A percentile compares a stretch with the other conserved stretches of the same genome.
Conservation (phyloP, 2,888 invertebrate species). For the Scaptomyza polygonia region DNA sequence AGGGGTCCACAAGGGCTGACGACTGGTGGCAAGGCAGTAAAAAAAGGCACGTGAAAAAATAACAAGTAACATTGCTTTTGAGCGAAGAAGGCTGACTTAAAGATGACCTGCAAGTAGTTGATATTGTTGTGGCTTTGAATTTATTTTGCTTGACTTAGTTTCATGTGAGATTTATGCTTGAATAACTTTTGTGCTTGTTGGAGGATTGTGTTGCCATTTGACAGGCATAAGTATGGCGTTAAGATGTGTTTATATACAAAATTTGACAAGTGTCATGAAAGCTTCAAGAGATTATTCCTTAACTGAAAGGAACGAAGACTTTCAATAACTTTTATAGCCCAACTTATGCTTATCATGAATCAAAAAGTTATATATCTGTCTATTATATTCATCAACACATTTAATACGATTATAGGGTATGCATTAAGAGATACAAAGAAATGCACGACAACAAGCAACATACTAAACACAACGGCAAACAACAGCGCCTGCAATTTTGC, state of each 20-base stretch:
- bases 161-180: not conserved
- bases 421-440: not conserved
- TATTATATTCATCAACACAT: too few species aligned
- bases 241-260: not conserved
- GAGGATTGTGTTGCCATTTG: not conserved
- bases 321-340: too few species aligned
- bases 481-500: conserved; percentile 62
- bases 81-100: not conserved
- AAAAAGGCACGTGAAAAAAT: conserved; percentile 35
- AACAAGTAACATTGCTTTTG: not conserved
- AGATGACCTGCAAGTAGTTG: not conserved
- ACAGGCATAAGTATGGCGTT: not conserved
- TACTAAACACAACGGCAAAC: conserved; percentile 29
- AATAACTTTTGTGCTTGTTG: not conserved
- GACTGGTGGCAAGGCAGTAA: conserved; percentile 14
- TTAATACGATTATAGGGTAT: conserved; percentile 4
- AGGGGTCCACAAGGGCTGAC: conserved; percentile 39
- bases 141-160: not conserved
- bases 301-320: too few species aligned
- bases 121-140: not conserved
- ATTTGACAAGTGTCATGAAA: not conserved
- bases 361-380: too few species aligned
- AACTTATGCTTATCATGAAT: too few species aligned
- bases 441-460: conserved; percentile 15
- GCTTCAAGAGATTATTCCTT: not conserved